Evolutionary conservation across 2,113 vertebrate genomes (phyloP), one percentile per base, ranked within the genome.

Genomic region (Actenoides lindsayi): DNA sequence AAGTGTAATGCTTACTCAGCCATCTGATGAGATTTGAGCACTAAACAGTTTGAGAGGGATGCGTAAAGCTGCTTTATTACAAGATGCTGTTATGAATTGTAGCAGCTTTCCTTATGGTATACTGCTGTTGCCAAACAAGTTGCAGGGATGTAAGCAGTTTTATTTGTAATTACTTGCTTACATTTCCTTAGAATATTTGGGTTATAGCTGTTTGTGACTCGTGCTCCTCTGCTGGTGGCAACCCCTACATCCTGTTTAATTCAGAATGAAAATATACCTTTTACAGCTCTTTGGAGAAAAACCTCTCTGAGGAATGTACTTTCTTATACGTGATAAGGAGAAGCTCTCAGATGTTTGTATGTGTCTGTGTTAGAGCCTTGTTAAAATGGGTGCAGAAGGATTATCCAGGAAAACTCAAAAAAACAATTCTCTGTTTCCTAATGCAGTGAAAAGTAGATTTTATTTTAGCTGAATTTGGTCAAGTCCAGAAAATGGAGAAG

Each of bases 1-100:
- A 97, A 98, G 98, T 98, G 98, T 98, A 98, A 97, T 98, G 97
- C 98, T 98, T 98, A 98, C 97, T 98, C 98, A 98, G 98, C 98
- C 98, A 98, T 98, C 98, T 98, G 98, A 98, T 98, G 97, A 98
- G 97, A 98, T 98, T 68, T 86, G 97, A 97, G 93, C 96, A 83
- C 92, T 94, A 97, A 98, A 98, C 98, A 97, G 96, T 98, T 96
- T 98, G 98, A 97, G 97, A 98, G 95, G 94, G 97, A 97, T 97
- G 97, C 97, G 97, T 96, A 97, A 98, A 98, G 96, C 98, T 98
- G 98, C 97, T 98, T 98, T 98, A 98, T 98, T 98, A 97, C 98
- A 98, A 98, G 98, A 98, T 98, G 97, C 97, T 98, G 98, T 97
- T 97, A 97, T 98, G 98, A 98, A 97, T 98, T 98, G 98, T 97